These are phyloP conservation scores for Acrocera orbiculus DNA, from an alignment of 2,888 invertebrate species.

Conservation along the genomic window DNA sequence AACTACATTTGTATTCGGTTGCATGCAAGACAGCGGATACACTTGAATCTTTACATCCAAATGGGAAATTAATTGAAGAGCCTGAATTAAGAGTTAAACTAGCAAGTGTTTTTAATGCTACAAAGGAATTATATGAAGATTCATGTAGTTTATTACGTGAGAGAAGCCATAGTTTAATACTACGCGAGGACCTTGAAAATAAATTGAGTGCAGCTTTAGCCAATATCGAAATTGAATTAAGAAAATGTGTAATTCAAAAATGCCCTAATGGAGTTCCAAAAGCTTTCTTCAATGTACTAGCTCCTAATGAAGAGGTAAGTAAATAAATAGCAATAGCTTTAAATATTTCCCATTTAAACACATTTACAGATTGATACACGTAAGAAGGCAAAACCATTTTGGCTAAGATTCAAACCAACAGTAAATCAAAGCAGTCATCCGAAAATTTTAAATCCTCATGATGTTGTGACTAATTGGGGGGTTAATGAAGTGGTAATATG, in stretches of 20 bases:
- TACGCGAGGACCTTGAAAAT: conserved; percentile 48
- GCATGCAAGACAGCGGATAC: conserved; percentile 53
- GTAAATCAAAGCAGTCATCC: conserved; percentile 13
- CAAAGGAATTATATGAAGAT: conserved; percentile 48
- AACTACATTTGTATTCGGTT: conserved; percentile 55
- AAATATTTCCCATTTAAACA: neutral
- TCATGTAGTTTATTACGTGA: conserved; percentile 52
- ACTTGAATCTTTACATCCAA: conserved; percentile 59
- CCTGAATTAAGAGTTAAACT: conserved; percentile 55
- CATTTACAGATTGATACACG: conserved; percentile 30
- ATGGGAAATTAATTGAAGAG: conserved; percentile 63
- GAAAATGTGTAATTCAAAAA: conserved; percentile 42
- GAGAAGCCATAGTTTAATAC: conserved; percentile 43
- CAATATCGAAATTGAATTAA: conserved; percentile 52
- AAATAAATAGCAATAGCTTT: neutral
- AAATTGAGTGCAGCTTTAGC: conserved; percentile 48
- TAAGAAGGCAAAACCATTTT: conserved; percentile 48
- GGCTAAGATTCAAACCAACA: conserved; percentile 40
- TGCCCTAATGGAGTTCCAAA: conserved; percentile 27
- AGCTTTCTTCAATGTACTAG: conserved; percentile 28
- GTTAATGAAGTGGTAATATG: conserved; percentile 78
- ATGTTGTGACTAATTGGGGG: conserved; percentile 54
- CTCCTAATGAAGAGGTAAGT: conserved; percentile 29
- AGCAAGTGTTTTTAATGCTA: conserved; percentile 36
- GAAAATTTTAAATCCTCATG: conserved; percentile 28